Percentiles rank a stretch among this genome's conserved stretches.
Conservation (phyloP, 1,140 invertebrate genomes). For the Schlechtendalia chinensis region DNA sequence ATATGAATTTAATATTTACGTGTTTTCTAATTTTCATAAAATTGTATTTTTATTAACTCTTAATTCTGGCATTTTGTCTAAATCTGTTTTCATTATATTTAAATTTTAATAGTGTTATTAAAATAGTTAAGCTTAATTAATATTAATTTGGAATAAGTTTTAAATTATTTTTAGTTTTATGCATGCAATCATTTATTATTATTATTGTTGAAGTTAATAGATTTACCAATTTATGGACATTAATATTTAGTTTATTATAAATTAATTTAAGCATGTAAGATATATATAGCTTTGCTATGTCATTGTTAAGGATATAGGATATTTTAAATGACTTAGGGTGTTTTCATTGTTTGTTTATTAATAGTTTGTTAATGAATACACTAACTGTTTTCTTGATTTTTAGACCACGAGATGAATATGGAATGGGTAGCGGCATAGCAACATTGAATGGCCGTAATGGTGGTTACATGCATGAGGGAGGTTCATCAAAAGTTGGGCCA, state of each 20-base stretch:
- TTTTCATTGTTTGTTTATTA: not conserved
- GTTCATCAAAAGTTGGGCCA: slow-evolving; percentile 59
- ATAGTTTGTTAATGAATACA: slow-evolving; percentile 52
- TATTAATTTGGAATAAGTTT: not conserved
- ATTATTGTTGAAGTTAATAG: not conserved
- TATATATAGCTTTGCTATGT: slow-evolving; percentile 27
- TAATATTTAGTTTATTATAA: not conserved
- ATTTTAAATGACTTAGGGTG: not conserved
- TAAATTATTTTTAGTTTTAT: not conserved
- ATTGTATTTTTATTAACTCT: no score
- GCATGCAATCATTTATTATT: not conserved
- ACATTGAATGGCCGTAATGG: slow-evolving; percentile 35
- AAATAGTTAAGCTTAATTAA: not conserved
- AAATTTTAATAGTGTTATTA: not conserved
- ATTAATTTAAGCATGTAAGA: slow-evolving; percentile 14
- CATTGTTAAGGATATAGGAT: not conserved
- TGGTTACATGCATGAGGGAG: slow-evolving; percentile 52
- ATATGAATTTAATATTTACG: not conserved
- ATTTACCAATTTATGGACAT: not conserved
- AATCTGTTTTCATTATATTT: not conserved
- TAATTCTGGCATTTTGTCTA: not conserved
- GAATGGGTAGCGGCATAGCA: slow-evolving; percentile 59
- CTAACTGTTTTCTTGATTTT: slow-evolving; percentile 59
- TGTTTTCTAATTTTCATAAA: not conserved
- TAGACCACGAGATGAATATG: slow-evolving; percentile 59